phyloP scores from a whole-genome alignment of 2,113 vertebrate species.

The Coturnix japonica region DNA sequence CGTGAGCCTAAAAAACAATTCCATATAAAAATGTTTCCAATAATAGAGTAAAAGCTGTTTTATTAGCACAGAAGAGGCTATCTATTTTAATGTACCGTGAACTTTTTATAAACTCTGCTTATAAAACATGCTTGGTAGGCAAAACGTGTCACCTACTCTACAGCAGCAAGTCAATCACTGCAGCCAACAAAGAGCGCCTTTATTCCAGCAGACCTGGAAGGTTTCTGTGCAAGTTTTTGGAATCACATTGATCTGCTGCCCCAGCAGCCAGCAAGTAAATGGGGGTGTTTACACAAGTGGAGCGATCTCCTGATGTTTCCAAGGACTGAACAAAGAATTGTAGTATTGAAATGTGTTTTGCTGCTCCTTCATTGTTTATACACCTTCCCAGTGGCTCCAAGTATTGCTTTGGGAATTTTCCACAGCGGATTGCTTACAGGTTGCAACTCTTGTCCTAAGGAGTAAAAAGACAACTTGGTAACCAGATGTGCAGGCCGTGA shows the following conservation, averaged over 20 bases:
- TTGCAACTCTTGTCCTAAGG: background rate
- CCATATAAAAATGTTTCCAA: background rate
- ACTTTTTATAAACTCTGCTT: conserved; percentile 55
- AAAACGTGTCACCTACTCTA: conserved; percentile 61
- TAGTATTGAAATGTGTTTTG: conserved; percentile 12
- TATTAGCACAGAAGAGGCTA: conserved; percentile 42
- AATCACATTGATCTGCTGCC: conserved; percentile 1
- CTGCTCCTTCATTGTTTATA: background rate
- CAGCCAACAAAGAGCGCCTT: conserved; percentile 51
- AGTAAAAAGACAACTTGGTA: background rate
- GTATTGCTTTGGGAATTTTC: background rate
- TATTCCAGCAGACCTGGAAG: conserved; percentile 41
- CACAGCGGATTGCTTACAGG: background rate
- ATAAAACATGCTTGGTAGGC: conserved; percentile 65
- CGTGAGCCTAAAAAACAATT: background rate
- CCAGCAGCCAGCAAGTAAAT: conserved; percentile 32
- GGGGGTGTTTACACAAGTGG: conserved; percentile 50
- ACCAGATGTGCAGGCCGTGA: background rate
- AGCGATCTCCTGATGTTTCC: conserved; percentile 30
- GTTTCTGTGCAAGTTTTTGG: conserved; percentile 40
- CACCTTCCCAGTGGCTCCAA: background rate
- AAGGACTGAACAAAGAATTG: conserved; percentile 42
- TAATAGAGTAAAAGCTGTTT: conserved; percentile 50
- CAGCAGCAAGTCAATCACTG: conserved; percentile 37
- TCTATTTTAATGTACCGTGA: conserved; percentile 58